These are phyloP conservation scores for Sphaerodactylus townsendi DNA, from an alignment of 2,113 vertebrate genomes.

Conservation along the genomic window DNA sequence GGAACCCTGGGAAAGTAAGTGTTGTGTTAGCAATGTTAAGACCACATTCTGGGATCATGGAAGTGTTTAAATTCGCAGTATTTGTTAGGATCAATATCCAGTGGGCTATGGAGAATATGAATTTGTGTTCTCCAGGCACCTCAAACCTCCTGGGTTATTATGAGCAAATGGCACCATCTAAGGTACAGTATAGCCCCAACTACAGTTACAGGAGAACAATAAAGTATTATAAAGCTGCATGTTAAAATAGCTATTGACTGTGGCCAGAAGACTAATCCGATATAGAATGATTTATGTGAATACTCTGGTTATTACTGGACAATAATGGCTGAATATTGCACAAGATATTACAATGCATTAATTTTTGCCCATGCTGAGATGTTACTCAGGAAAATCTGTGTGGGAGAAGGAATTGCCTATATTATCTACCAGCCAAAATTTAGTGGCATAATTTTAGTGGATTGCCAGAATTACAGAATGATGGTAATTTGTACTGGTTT, in stretches of 20 bases:
- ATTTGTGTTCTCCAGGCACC: neutral
- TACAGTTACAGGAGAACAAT: neutral
- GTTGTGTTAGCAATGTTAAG: neutral
- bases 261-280: neutral
- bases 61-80: neutral
- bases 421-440: neutral
- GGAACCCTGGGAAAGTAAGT: constrained; percentile 40
- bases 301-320: neutral
- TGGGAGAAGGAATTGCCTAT: neutral
- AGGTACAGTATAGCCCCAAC: too few relatives aligned
- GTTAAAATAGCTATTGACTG: neutral
- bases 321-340: neutral
- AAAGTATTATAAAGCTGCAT: neutral
- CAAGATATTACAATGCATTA: neutral
- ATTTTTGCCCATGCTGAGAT: neutral
- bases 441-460: neutral
- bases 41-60: too few relatives aligned
- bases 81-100: neutral
- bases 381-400: neutral
- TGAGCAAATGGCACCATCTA: neutral
- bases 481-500: too few relatives aligned
- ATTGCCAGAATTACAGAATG: neutral
- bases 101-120: neutral
- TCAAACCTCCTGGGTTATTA: neutral
- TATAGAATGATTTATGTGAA: neutral